Evolutionary conservation across 2,113 vertebrate species (phyloP), one percentile per base, ranked within the genome.

Genomic region (Oncorhynchus mykiss): DNA sequence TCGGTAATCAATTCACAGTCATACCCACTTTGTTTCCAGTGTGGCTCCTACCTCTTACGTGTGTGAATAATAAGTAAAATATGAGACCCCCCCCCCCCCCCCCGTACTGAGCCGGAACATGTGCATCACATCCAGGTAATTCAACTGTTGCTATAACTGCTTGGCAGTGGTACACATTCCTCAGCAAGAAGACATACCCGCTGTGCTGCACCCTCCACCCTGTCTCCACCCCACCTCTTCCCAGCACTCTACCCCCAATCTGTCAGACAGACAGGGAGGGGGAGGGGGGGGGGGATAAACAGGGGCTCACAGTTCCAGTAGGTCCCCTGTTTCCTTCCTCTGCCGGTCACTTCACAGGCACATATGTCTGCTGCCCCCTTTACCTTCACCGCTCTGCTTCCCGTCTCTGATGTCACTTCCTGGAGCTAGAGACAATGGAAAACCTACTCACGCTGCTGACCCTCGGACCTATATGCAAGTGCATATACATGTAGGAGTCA

Each of bases 371-470:
- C 72, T 54, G 29, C 39, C 39, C 77, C 72, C 67, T 81, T 62
- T 82, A 86, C 83, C 73, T 86, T 88, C 86, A 81, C 84, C 79
- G 60, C 75, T 89, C 60, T 76, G 67, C 79, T 84, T 89, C 89
- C 84, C 74, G 83, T 34, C 70, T 75, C 70, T 5, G 2, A 74
- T 81, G 72, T 86, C 78, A 73, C 78, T 81, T 89, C 88, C 88
- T 83, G 77, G 11, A 22, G 66, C 68, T 1, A 1, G 24, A 71
- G 39, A 83, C 83, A 75, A 81, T 80, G 72, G 73, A 72, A 34
- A 60, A 13, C 31, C 7, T 25, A 62, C 12, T 29, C 27, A 34
- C 48, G 11, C 48, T 62, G 59, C 31, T 68, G 29, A 39, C 66
- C 66, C 66, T 34, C 5, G 0, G 20, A 16, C 59, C 59, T 54